Base-by-base conservation (phyloP, 2,888 invertebrate genomes). In the Eristalinus aeneus region DNA sequence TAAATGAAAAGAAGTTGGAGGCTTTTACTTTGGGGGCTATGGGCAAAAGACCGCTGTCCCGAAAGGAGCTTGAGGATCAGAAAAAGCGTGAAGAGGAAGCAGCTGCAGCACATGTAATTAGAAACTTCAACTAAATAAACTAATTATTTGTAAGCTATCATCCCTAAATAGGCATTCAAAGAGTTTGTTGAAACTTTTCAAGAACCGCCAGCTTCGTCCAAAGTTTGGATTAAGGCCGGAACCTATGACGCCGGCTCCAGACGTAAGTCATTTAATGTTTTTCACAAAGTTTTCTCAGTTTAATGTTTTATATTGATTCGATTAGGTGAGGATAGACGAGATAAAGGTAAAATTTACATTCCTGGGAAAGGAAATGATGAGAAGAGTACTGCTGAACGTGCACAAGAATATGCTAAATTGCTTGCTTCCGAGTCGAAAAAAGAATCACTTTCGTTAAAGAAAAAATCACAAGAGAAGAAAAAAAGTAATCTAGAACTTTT, bases 101-200 rank as follows among this genome's bases (percentile, higher is more conserved):
- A 92, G 97, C 97, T n/a, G 97, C 97, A 0, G 97, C 97, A 88
- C 96, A 97, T 94, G 97, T 97, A 93, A 93, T 93, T 92, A 54
- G 10, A 27, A 16, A 9, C 8, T 46, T 16, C 39, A 5, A n/a
- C 4, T n/a, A n/a, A 6, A 8, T 6, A 16, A 34, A 39, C 46
- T 64, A 60, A 54, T 12, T n/a, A n/a, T 54, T 12, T 39, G 3
- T 39, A 72, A 11, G 27, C 16, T 22, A 71, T 16, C 1, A 16
- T 27, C 12, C 36, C 3, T 65, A 89, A 91, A 69, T 89, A 96
- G 96, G 98, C 97, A 0, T 99, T 98, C 92, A 97, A 98, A 94
- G 98, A 99, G 92, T 99, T 99, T 94, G 97, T 99, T 58, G 98
- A 98, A 89, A 98, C 98, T 8, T 99, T 99, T 93, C 97, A 98